Evolutionary conservation across 2,888 invertebrate genomes (phyloP).

Genomic region (Gandaritis pyraliata): DNA sequence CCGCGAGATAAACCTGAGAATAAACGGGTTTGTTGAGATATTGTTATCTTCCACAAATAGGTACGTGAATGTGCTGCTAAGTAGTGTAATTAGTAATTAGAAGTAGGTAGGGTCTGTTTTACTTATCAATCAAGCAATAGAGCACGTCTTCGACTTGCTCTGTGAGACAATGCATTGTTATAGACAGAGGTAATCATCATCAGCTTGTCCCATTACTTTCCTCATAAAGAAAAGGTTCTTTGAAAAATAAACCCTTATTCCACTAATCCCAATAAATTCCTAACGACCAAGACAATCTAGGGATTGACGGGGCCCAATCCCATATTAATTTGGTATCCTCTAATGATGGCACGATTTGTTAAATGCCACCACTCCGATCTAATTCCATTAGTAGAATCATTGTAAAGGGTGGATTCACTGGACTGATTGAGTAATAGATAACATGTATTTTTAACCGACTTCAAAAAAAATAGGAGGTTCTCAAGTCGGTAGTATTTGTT

Average conservation of each 20-base stretch:
- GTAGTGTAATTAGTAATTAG: too few relatives aligned
- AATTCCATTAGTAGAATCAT: constrained; percentile 42
- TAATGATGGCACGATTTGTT: constrained; percentile 41
- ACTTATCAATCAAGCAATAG: too few relatives aligned
- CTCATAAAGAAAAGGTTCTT: too few relatives aligned
- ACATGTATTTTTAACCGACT: too few relatives aligned
- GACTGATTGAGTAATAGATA: background rate
- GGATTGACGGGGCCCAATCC: constrained; percentile 32
- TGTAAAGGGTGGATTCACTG: constrained; percentile 7
- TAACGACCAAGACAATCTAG: constrained; percentile 31
- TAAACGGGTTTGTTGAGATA: background rate
- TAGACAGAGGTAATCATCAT: too few relatives aligned
- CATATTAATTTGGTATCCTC: constrained; percentile 36
- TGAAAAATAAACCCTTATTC: constrained; percentile 6
- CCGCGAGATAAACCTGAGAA: constrained; percentile 13
- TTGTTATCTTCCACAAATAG: background rate
- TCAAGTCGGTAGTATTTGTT: too few relatives aligned
- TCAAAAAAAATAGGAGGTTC: too few relatives aligned
- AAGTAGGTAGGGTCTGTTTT: too few relatives aligned
- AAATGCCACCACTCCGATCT: constrained; percentile 40
- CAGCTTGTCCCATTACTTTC: too few relatives aligned
- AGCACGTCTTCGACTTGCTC: too few relatives aligned
- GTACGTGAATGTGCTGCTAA: too few relatives aligned
- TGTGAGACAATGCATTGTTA: too few relatives aligned
- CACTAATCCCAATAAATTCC: constrained; percentile 12